Evolutionary conservation across 2,888 invertebrate genomes (phyloP).

Genomic region (Zele albiditarsus): DNA sequence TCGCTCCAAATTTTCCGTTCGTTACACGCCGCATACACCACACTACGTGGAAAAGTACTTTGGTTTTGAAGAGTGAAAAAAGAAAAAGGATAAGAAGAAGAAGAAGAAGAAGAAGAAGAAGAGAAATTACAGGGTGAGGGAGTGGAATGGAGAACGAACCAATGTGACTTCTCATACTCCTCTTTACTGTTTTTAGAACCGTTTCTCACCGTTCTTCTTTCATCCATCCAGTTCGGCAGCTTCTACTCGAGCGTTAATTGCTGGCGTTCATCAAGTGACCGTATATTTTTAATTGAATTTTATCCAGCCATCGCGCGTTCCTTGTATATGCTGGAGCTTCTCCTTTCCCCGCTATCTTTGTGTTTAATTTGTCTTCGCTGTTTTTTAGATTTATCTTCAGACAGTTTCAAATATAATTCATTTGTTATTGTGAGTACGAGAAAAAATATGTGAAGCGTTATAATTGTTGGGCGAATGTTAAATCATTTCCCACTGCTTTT

Average conservation of each 20-base stretch:
- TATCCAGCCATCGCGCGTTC: constrained; percentile 38
- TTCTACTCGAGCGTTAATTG: constrained; percentile 54
- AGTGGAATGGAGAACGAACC: not conserved
- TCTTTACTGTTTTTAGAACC: not conserved
- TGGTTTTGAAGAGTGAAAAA: not conserved
- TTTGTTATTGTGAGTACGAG: not conserved
- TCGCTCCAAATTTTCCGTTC: constrained; percentile 53
- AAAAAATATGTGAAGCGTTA: too few species aligned
- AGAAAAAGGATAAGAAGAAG: not conserved
- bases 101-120: not conserved
- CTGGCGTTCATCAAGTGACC: constrained; percentile 52
- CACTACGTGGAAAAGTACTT: constrained; percentile 30
- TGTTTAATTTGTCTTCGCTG: not conserved
- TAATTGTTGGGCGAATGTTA: too few species aligned
- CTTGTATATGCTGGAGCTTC: not conserved
- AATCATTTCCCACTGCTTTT: too few species aligned
- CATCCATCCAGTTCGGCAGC: constrained; percentile 37
- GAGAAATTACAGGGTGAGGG: not conserved
- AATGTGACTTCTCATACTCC: not conserved
- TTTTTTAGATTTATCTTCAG: not conserved
- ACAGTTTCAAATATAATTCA: not conserved
- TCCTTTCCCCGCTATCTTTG: not conserved
- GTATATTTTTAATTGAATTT: constrained; percentile 58
- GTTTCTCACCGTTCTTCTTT: not conserved
- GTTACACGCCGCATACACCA: constrained; percentile 43